Conservation (phyloP, 2,888 invertebrate species). For the Phrixothrix hirtus region DNA sequence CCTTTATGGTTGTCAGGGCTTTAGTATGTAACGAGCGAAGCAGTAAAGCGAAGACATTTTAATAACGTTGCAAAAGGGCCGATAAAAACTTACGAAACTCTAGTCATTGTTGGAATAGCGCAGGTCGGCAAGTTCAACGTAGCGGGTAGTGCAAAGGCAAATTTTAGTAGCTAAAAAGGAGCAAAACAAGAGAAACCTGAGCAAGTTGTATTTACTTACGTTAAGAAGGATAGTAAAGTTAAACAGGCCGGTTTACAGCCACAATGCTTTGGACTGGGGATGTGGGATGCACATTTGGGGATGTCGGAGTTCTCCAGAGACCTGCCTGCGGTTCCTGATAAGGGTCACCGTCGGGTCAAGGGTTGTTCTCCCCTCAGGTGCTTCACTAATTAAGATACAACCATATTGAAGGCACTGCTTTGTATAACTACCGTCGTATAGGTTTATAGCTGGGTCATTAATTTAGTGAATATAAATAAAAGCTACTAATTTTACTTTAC, state of each 20-base stretch:
- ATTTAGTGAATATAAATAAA: constrained; percentile 26
- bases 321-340: constrained; percentile 29
- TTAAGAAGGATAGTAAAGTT: constrained; percentile 19
- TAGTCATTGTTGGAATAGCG: no score
- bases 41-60: no score
- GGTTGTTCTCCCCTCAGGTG: constrained; percentile 36
- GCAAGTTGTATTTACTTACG: constrained; percentile 19
- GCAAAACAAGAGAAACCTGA: constrained; percentile 14
- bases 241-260: constrained; percentile 22
- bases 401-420: constrained; percentile 30
- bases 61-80: no score
- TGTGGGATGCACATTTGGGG: constrained; percentile 24
- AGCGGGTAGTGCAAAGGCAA: no score
- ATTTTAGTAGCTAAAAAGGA: no score
- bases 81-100: no score
- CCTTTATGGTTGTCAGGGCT: no score
- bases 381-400: constrained; percentile 33
- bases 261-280: constrained; percentile 12
- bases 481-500: constrained; percentile 7
- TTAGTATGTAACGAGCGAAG: no score
- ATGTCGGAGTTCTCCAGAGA: constrained; percentile 24
- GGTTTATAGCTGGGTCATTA: constrained; percentile 20
- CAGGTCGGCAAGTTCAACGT: no score
- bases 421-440: constrained; percentile 20
- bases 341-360: constrained; percentile 35